Evolutionary conservation across 2,888 invertebrate species (phyloP), one percentile per base, ranked within the genome.

Genomic region (Calephelis perditalis): DNA sequence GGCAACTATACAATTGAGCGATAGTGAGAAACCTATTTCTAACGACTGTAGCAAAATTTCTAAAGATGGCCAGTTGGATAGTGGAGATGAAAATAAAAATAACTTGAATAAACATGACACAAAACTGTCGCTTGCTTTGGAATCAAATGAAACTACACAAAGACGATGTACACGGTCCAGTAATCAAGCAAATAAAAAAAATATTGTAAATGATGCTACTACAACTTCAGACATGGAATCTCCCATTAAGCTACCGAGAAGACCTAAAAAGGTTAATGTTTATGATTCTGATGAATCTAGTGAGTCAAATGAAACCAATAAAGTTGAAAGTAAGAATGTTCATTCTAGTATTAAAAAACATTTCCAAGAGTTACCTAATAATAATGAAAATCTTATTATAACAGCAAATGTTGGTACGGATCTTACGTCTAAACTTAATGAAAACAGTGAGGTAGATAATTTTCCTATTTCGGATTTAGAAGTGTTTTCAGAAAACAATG

Each of bases 401-500:
- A 7, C 8, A 37, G 12, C 36, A 15, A 47, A 11, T 5, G 52
- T 6, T 35, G 35, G 8, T 7, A 40, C 26, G 26, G 11, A 10
- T 26, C 26, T 26, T 26, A 7, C 15, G 11, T 11, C 35, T n/a
- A 35, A 11, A 36, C 10, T 11, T 11, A 47, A 49, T 5, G 35
- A 5, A 58, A 15, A 7, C 26, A 52, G 35, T n/a, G 11, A 49
- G 43, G 68, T 76, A 65, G 67, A 73, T 45, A 79, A 69, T 65
- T 84, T 82, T 70, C 76, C 68, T n/a, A 71, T 82, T 11, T 81
- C 79, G 56, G 84, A 86, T 60, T 64, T 84, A 47, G 86, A 82
- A 70, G 76, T 84, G 62, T 86, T 88, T 75, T 62, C 81, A 46
- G 87, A 86, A 66, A 85, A 78, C 67, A 71, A 82, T 60, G 73